Conservation (phyloP, 2,888 invertebrate species). For the Hypsopygia costalis region DNA sequence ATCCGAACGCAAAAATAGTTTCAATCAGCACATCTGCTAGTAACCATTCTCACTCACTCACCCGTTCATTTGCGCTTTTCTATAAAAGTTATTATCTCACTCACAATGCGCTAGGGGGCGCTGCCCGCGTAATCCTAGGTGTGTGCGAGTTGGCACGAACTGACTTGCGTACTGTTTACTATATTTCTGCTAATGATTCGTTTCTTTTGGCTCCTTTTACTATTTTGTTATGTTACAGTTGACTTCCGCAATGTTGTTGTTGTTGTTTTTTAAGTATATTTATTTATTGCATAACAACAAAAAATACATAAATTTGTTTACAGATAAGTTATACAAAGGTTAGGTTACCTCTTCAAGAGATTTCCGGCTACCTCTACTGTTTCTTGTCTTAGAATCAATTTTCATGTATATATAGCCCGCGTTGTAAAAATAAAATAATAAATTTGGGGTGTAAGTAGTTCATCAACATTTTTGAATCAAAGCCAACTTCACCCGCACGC, state of each 20-base stretch:
- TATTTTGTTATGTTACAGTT: conserved; percentile 1
- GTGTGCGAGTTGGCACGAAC: conserved; percentile 16
- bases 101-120: conserved; percentile 7
- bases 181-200: conserved; percentile 5
- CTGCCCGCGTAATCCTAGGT: conserved; percentile 15
- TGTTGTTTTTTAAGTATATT: too few relatives aligned
- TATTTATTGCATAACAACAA: too few relatives aligned
- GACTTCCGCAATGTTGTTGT: not conserved
- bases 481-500: too few relatives aligned
- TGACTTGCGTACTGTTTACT: not conserved
- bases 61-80: not conserved
- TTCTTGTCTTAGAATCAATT: too few relatives aligned
- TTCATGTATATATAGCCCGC: too few relatives aligned
- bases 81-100: not conserved
- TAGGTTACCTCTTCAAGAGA: too few relatives aligned
- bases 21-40: conserved; percentile 2
- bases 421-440: too few relatives aligned
- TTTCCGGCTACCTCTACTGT: too few relatives aligned
- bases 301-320: too few relatives aligned
- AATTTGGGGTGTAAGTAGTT: too few relatives aligned
- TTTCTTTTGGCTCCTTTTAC: not conserved
- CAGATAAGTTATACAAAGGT: too few relatives aligned
- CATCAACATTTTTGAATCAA: too few relatives aligned
- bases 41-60: conserved; percentile 1
- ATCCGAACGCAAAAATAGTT: conserved; percentile 6